Base-by-base conservation (phyloP, 64 coral and sea anemone species). In the Porites australiensis region DNA sequence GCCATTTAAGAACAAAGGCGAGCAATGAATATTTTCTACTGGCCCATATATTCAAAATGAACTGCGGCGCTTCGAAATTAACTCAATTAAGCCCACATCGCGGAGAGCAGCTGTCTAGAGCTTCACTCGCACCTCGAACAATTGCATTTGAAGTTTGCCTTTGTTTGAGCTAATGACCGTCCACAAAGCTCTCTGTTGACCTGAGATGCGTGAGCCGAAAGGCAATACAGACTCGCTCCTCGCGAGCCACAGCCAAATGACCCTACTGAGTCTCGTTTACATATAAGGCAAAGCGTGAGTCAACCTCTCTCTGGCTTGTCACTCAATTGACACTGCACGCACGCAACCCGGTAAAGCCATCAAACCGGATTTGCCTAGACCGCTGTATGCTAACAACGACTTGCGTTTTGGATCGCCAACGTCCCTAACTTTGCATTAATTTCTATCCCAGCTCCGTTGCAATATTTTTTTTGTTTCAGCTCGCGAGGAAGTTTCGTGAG, bases 61-160 rank as follows among this genome's bases (percentile, higher is more conserved):
- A 94, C 86, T 94, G 61, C 86, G 81, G 70, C 55, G 87, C 82
- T 52, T 84, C 62, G 44, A 88, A 87, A 98, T 98, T 98, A 86
- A 98, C 88, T 98, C 95, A 98, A 98, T 98, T 98, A 98, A 90
- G 81, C 54, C 53, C 70, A 88, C 74, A 59, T 79, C 91, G 83
- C 77, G 58, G 57, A 74, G 9, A 88, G 80, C 95, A 94, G 95
- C 95, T 94, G 95, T 70, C 74, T 50, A 70, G 77, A 91, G 76
- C 67, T 37, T 86, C 75, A 77, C 53, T 93, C 72, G 71, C 55
- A 80, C 69, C 55, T 89, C 57, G 78, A 51, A 55, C 92, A 79
- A 88, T 88, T 88, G 87, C 77, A 89, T 74, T 75, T 89, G 67
- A 74, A 73, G 45, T 44, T 82, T 80, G 83, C 65, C 72, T 82